Base-by-base conservation (phyloP, 2,797 vertebrate species). In the Cirrhinus mrigala region DNA sequence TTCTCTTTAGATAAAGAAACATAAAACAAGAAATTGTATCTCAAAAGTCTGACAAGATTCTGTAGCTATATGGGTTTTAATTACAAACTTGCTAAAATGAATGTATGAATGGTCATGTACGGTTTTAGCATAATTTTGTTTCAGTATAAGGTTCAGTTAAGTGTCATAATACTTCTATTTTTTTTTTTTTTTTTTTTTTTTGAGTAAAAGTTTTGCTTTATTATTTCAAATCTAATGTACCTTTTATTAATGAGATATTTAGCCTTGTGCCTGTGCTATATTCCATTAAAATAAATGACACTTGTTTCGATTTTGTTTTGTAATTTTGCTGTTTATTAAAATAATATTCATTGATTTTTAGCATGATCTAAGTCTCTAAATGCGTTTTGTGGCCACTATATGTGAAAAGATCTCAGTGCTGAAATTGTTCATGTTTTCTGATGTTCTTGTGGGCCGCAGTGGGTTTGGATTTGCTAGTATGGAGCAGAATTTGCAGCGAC, bases 401-500 rank as follows among this genome's bases (percentile, higher is more conserved):
- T 64, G 9, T 64, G 68, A 58, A 81, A 20, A 44, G n/a, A 58
- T 24, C 16, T 7, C 29, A 9, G 16, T 44, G 3, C 10, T 71
- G 16, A 44, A 71, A 60, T 46, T 40, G 18, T 29, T 77, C 22
- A 77, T 56, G 24, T 24, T 62, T 82, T 44, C 37, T 82, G 52
- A 46, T 48, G 54, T 73, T 82, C 50, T 48, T 27, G 37, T 62
- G 37, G 37, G 18, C 52, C 4, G 6, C 7, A 4, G 70, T 74
- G 27, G 27, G 71, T 66, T 75, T 76, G 71, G 12, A 83, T 75
- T 29, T 37, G 50, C 22, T 83, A 52, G 11, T 69, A 54, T 84
- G 46, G 66, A 84, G 48, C 50, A 48, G 74, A 11, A 84, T 84
- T 84, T 60, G 64, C 75, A 69, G 33, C 22, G 52, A 84, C 83